Evolutionary conservation across 2,797 vertebrate genomes (phyloP).

Genomic region (Otolemur crassicaudatus): DNA sequence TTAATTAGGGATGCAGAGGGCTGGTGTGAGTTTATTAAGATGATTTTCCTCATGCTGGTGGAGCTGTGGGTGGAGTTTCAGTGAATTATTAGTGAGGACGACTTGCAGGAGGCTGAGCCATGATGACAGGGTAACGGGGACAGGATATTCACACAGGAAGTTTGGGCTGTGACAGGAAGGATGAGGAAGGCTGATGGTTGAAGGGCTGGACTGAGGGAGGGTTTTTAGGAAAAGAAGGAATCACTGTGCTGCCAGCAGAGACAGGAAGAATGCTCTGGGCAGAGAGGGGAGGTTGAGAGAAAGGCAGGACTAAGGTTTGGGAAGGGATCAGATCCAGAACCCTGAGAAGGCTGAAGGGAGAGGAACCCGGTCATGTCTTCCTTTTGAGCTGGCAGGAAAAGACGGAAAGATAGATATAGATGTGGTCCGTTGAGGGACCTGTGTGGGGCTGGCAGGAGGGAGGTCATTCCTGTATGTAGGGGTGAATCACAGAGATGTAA

Average conservation of each 20-base stretch:
- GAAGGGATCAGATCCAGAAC: background rate
- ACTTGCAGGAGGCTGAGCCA: background rate
- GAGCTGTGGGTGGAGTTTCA: background rate
- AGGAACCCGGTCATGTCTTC: background rate
- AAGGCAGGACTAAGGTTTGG: background rate
- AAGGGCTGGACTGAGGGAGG: background rate
- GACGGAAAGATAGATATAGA: background rate
- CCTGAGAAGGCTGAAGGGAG: background rate
- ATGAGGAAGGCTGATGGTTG: background rate
- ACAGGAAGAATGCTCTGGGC: background rate
- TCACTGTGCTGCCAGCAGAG: background rate
- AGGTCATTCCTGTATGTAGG: background rate
- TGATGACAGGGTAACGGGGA: background rate
- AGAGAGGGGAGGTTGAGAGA: background rate
- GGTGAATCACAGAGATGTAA: background rate
- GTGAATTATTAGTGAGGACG: background rate
- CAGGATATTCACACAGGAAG: background rate
- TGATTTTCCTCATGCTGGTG: background rate
- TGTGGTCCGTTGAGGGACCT: background rate
- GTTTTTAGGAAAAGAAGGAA: background rate
- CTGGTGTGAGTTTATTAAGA: background rate
- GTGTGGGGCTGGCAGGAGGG: background rate
- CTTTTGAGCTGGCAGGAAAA: background rate
- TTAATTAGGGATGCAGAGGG: background rate
- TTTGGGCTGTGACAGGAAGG: background rate